Percentiles rank a stretch among this genome's conserved stretches.
phyloP scores from a whole-genome alignment of 2,888 invertebrate genomes.

The Eupithecia centaureata region DNA sequence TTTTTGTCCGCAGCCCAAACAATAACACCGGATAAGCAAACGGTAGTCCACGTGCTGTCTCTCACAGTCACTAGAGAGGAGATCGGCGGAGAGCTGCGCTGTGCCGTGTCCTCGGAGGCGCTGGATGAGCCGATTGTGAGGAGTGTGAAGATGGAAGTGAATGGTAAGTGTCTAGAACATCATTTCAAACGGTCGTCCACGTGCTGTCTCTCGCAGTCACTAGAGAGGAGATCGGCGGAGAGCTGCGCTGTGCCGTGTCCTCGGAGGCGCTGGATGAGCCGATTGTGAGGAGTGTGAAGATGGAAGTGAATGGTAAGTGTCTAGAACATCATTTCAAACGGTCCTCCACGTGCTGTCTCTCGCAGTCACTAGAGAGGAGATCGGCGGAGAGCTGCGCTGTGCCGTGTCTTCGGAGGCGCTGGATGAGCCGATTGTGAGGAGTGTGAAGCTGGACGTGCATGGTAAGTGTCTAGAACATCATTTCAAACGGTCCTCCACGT shows the following conservation, averaged over 20 bases:
- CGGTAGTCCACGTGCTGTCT: constrained; percentile 69
- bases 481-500: constrained; percentile 66
- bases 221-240: constrained; percentile 88
- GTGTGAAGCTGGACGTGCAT: constrained; percentile 88
- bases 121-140: constrained; percentile 85
- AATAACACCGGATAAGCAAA: constrained; percentile 66
- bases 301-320: constrained; percentile 90
- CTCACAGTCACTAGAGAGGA: constrained; percentile 88
- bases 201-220: constrained; percentile 85
- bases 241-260: constrained; percentile 88
- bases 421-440: constrained; percentile 83
- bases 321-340: constrained; percentile 46
- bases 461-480: constrained; percentile 81
- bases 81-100: constrained; percentile 88
- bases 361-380: constrained; percentile 88
- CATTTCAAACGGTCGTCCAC: constrained; percentile 65
- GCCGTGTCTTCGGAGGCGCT: constrained; percentile 88
- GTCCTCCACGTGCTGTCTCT: constrained; percentile 76
- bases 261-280: constrained; percentile 87
- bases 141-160: constrained; percentile 87
- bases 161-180: constrained; percentile 84
- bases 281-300: constrained; percentile 84
- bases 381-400: constrained; percentile 89
- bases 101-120: constrained; percentile 88
- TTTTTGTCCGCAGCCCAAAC: constrained; percentile 61